Evolutionary conservation across 2,113 vertebrate species (phyloP).

Genomic region (Dicaeum eximium): DNA sequence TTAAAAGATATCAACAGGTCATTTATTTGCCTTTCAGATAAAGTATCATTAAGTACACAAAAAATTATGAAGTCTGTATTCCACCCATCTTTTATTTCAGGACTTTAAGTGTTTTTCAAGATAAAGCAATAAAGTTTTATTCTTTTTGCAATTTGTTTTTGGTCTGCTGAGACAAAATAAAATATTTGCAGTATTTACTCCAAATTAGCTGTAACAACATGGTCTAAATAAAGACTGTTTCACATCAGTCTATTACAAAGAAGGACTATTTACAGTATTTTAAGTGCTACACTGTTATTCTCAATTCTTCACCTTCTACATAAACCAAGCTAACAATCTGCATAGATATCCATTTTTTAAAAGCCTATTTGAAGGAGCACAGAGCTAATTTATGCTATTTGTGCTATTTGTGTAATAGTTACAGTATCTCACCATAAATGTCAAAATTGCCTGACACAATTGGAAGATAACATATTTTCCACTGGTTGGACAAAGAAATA

Average conservation of each 20-base stretch:
- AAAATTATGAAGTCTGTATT: neutral
- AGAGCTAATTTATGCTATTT: neutral
- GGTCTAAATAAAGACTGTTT: neutral
- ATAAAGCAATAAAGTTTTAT: neutral
- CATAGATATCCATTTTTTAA: neutral
- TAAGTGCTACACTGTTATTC: neutral
- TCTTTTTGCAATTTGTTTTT: neutral
- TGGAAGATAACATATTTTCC: neutral
- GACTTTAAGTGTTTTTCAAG: neutral
- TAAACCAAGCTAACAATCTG: neutral
- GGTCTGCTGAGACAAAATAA: neutral
- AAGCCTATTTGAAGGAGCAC: neutral
- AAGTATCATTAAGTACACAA: neutral
- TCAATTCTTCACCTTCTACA: neutral
- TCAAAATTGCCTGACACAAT: neutral
- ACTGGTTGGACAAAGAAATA: neutral
- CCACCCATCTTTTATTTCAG: neutral
- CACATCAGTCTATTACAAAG: neutral
- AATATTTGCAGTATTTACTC: neutral
- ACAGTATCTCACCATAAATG: neutral
- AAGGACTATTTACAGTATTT: neutral
- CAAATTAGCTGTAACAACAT: neutral
- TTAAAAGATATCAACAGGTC: neutral
- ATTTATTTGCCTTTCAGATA: neutral
- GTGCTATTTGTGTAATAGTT: too few relatives aligned